Percentiles rank a stretch among this genome's conserved stretches.
Evolutionary conservation across 2,113 vertebrate genomes (phyloP).

Genomic region (Thermophis baileyi): DNA sequence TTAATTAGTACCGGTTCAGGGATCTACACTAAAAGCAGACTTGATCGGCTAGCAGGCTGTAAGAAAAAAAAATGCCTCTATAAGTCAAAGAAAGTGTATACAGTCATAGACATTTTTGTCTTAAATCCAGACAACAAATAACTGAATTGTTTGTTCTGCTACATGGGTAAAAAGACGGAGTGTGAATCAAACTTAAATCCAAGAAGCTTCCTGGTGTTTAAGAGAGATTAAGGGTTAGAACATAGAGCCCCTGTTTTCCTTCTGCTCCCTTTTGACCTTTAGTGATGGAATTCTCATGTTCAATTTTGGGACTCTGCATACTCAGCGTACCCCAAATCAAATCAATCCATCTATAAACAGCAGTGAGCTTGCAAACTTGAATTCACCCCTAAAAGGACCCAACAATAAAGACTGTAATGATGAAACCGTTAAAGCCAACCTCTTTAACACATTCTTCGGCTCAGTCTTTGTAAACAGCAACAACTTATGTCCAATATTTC

Average conservation of each 20-base stretch:
- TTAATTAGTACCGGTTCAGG: conserved; percentile 41
- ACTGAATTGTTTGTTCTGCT: not conserved
- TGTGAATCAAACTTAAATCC: not conserved
- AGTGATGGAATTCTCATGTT: not conserved
- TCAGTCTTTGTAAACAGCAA: no score
- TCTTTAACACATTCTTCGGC: no score
- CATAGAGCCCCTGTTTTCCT: not conserved
- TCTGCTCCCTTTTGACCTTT: not conserved
- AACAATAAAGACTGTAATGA: no score
- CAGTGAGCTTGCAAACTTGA: not conserved
- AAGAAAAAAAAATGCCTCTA: conserved; percentile 5
- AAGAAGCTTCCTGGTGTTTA: not conserved
- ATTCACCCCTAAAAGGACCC: no score
- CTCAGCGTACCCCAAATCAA: not conserved
- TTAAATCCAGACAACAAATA: not conserved
- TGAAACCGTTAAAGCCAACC: no score
- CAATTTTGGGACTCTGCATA: not conserved
- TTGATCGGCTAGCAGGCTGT: not conserved
- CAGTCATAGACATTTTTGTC: not conserved
- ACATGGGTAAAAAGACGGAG: not conserved
- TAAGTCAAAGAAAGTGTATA: not conserved
- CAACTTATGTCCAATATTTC: no score
- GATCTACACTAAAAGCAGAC: conserved; percentile 6
- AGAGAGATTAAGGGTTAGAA: not conserved
- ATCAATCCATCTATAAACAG: not conserved